phyloP scores from a whole-genome alignment of 2,113 vertebrate species.

The Saccopteryx leptura region DNA sequence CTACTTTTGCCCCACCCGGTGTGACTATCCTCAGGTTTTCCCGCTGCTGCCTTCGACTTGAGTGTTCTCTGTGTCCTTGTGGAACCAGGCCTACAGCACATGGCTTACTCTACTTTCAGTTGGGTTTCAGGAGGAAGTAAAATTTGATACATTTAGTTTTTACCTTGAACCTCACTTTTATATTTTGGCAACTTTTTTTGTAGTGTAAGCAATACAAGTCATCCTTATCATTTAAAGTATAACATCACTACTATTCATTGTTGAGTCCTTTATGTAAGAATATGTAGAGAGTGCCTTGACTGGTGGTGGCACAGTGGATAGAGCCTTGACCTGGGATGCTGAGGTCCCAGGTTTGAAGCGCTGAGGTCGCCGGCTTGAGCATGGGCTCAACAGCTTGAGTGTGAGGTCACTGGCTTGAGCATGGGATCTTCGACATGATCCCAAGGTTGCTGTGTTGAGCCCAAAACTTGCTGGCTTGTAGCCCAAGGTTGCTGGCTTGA shows the following conservation, averaged over 20 bases:
- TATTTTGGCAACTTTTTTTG: not conserved
- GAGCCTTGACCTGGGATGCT: too few relatives aligned
- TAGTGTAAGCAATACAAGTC: not conserved
- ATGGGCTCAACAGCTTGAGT: too few relatives aligned
- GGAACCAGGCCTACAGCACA: conserved; percentile 1
- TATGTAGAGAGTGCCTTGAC: not conserved
- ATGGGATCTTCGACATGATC: too few relatives aligned
- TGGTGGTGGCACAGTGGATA: too few relatives aligned
- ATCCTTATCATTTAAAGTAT: not conserved
- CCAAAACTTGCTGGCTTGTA: too few relatives aligned
- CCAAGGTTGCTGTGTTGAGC: too few relatives aligned
- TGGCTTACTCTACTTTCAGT: not conserved
- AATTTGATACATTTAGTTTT: not conserved
- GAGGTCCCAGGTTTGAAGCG: too few relatives aligned
- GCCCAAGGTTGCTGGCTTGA: too few relatives aligned
- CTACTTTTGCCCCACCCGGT: not conserved
- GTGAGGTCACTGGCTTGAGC: too few relatives aligned
- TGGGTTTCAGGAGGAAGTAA: not conserved
- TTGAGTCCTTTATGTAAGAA: not conserved
- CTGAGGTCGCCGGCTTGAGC: too few relatives aligned
- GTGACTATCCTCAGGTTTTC: not conserved
- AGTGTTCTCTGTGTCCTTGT: not conserved
- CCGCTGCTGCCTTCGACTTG: not conserved
- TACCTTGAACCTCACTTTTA: not conserved
- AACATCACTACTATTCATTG: not conserved